Percentiles rank a stretch among this genome's conserved stretches.
Evolutionary conservation across 2,113 vertebrate species (phyloP).

Genomic region (Kobus ellipsiprymnus): DNA sequence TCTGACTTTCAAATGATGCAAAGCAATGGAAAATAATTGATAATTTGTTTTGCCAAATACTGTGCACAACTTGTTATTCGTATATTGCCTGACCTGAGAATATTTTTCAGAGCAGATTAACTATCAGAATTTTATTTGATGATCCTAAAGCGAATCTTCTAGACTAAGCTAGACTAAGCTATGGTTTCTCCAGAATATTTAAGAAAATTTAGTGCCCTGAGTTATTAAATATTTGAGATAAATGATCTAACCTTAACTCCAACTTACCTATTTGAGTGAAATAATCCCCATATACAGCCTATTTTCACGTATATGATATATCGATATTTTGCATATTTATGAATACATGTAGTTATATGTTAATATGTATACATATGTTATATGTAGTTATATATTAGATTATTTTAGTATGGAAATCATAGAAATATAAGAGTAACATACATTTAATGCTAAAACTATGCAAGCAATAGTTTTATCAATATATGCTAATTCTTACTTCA

Average conservation of each 20-base stretch:
- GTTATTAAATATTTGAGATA: neutral
- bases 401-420: neutral
- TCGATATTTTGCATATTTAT: neutral
- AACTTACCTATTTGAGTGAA: neutral
- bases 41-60: neutral
- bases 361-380: neutral
- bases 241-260: neutral
- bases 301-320: neutral
- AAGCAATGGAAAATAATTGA: neutral
- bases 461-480: neutral
- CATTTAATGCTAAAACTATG: neutral
- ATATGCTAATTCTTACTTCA: neutral
- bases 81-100: neutral
- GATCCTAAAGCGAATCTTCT: neutral
- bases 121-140: neutral
- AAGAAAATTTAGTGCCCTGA: neutral
- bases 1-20: neutral
- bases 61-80: neutral
- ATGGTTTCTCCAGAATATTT: neutral
- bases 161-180: neutral
- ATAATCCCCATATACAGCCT: neutral
- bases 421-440: neutral
- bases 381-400: neutral
- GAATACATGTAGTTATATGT: neutral
- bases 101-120: neutral